A percentile compares a stretch with the other conserved stretches of the same genome.
Conservation (phyloP, 2,113 vertebrate genomes). For the Plestiodon gilberti region DNA sequence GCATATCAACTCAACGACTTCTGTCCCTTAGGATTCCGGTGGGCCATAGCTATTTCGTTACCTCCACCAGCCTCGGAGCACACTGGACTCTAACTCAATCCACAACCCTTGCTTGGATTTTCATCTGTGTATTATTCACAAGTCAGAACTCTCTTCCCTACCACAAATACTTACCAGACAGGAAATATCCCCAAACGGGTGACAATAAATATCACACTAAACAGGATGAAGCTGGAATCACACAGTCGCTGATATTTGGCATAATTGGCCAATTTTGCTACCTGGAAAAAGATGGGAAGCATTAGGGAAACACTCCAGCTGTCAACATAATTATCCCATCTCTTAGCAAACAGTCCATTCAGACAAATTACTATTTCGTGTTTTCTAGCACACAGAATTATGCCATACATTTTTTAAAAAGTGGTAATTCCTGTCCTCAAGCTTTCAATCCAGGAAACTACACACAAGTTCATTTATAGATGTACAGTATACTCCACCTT, state of each 20-base stretch:
- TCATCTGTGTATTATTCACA: background rate
- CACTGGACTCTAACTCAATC: background rate
- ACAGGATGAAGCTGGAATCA: constrained; percentile 91
- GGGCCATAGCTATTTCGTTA: background rate
- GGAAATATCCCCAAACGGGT: constrained; percentile 92
- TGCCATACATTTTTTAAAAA: background rate
- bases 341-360: background rate
- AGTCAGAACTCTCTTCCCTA: background rate
- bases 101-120: background rate
- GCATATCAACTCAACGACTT: background rate
- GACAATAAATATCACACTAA: constrained; percentile 86
- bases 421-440: too few species aligned
- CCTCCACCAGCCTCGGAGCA: background rate
- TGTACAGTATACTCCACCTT: too few species aligned
- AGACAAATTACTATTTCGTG: background rate
- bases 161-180: constrained; percentile 84
- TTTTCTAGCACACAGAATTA: background rate
- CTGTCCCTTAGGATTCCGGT: background rate
- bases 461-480: too few species aligned
- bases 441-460: background rate
- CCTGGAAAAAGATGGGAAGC: constrained; percentile 73
- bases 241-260: constrained; percentile 93
- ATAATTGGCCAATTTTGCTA: constrained; percentile 96
- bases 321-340: background rate
- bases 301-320: background rate